Evolutionary conservation across 2,888 invertebrate genomes (phyloP), one percentile per base, ranked within the genome.

Genomic region (Hydrotaea cyrtoneurina): DNA sequence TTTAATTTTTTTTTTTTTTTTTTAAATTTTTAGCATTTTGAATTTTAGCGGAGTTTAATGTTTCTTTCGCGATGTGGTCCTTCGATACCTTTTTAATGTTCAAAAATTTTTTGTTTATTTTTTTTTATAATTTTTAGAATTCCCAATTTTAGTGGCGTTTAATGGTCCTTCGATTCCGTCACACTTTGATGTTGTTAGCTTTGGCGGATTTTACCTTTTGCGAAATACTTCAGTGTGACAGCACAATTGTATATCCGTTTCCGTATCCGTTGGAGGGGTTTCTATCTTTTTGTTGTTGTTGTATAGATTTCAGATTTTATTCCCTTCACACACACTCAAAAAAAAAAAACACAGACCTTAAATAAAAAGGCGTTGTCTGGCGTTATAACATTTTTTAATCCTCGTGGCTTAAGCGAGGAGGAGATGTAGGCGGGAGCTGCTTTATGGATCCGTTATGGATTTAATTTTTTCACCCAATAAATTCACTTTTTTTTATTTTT

Each of bases 181-280:
- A 31, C 31, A 31, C 31, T 31, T 31, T 31, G 31, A 7, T 31
- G 31, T 31, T 31, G 31, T 31, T 2, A 31, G 31, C 31, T 31
- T 31, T 31, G 31, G 31, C 31, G 2, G 2, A 31, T 31, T 31
- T 66, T 72, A 55, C 55, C 55, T 72, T 57, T 55, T 15, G 71
- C 26, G 23, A 50, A 53, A 71, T 50, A 26, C 50, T 59, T 2
- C 26, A 15, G 21, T 23, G 21, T 15, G 7, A 2, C 43, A 43
- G n/a, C 26, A n/a, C 26, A 21, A 46, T 15, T n/a, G 21, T 39
- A 39, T 55, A 73, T 73, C 73, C 74, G 57, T 74, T 73, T 73
- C 43, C 36, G 21, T 59, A 43, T 57, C 74, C 59, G 23, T 74
- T 73, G 31, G 31, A 4, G 31, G 31, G 2, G 31, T 31, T 31